Evolutionary conservation across 2,888 invertebrate genomes (phyloP).

Genomic region (Drosophila seclusa): DNA sequence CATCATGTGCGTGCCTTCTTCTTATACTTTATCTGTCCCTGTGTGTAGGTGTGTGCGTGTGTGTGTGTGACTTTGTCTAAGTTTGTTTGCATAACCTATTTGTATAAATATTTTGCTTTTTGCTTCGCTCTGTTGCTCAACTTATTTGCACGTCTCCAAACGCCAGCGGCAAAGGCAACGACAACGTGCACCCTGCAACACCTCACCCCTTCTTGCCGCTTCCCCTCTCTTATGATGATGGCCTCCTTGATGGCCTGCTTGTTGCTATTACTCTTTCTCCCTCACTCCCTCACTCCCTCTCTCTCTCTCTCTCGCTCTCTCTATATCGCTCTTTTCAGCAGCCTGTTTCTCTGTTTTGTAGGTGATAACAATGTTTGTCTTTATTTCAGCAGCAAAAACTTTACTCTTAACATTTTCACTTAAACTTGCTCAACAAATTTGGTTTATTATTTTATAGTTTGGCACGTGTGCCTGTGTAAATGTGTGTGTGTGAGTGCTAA

Average conservation of each 20-base stretch:
- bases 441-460: slow-evolving; percentile 80
- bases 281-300: neutral
- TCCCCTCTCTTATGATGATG: slow-evolving; percentile 15
- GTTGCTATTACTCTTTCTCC: slow-evolving; percentile 30
- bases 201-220: slow-evolving; percentile 4
- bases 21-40: slow-evolving; percentile 29
- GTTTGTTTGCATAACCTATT: slow-evolving; percentile 82
- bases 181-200: slow-evolving; percentile 19
- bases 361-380: slow-evolving; percentile 83
- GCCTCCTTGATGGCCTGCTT: slow-evolving; percentile 29
- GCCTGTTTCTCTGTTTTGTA: slow-evolving; percentile 72
- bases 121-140: slow-evolving; percentile 71
- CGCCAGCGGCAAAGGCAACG: slow-evolving; percentile 32
- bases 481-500: slow-evolving; percentile 16
- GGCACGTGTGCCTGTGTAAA: slow-evolving; percentile 58
- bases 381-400: slow-evolving; percentile 74
- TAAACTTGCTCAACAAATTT: slow-evolving; percentile 79
- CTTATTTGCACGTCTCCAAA: slow-evolving; percentile 68
- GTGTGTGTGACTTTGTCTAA: slow-evolving; percentile 67
- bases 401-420: slow-evolving; percentile 80
- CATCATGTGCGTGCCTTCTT: slow-evolving; percentile 26
- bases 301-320: neutral
- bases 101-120: slow-evolving; percentile 81
- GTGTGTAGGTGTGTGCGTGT: slow-evolving; percentile 5
- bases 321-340: slow-evolving; percentile 25